Evolutionary conservation across 2,797 vertebrate species (phyloP), one percentile per base, ranked within the genome.

Genomic region (Pteropus rufus): DNA sequence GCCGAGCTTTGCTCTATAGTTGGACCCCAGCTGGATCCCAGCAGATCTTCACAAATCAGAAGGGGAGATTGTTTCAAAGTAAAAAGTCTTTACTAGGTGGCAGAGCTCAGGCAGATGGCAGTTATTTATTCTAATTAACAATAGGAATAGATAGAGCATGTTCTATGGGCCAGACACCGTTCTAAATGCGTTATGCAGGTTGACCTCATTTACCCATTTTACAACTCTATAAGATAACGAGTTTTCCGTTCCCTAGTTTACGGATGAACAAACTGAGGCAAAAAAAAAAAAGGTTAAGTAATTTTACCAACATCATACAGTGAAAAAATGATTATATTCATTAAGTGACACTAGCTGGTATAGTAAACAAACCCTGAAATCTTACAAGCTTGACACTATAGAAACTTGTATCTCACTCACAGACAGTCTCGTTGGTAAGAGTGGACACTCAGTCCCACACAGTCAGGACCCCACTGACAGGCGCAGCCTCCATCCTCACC

Each of bases 91-190:
- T 84, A 24, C 36, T 56, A 72, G 8, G 10, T n/a, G 67, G 56
- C 26, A 76, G 64, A 70, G 19, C 39, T 67, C 60, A 79, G 52
- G 64, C 44, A 58, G 67, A 73, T 39, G 62, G 56, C 54, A 81
- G 84, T 64, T 75, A 36, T 82, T 84, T 82, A 82, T 92, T 69
- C 41, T 75, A 94, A 86, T 90, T 52, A 76, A 31, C 56, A 87
- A 75, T 6, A 34, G 95, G 29, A 86, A 64, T 24, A 73, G 41
- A 36, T 64, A 84, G n/a, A 95, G 80, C 16, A 12, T 1, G 8
- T 75, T 62, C 62, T 81, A 19, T 64, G 56, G 36, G 24, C 36
- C 24, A 23, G 36, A 44, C 21, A 29, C 16, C 5, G 2, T 70
- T 69, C 75, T 89, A 85, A 73, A 75, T 54, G 36, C 18, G 75